Base-by-base conservation (phyloP, 2,888 invertebrate species). In the Lepidochrysops patricia region DNA sequence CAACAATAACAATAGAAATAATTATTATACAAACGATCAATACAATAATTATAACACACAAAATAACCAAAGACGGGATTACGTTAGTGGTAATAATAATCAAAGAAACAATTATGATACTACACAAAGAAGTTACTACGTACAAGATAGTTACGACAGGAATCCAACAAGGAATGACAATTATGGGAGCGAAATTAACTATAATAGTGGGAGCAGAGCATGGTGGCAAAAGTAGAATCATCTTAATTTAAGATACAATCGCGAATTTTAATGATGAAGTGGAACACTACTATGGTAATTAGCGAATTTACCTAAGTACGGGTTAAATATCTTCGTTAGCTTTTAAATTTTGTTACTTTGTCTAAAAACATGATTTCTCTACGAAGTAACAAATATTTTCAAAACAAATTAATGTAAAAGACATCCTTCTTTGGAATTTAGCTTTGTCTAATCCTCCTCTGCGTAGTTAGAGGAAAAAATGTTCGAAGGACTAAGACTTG, bases 181-280 rank as follows among this genome's bases (percentile, higher is more conserved):
- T 48, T 60, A 56, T 27, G 62, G 59, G 12, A 54, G 52, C 19
- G 61, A 59, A 58, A 49, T 25, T 27, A 48, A 57, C 7, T 62
- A 54, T 23, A 43, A 60, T 43, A 54, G 35, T 50, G 59, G 59
- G 37, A 43, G 57, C n/a, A 58, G 62, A 25, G 23, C 26, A 7
- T 62, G 57, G 61, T 64, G 64, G 62, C 15, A 58, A 19, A 23
- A 57, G n/a, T 57, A 35, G n/a, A n/a, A n/a, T n/a, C n/a, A n/a
- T n/a, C n/a, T n/a, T n/a, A n/a, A n/a, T n/a, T n/a, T n/a, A n/a
- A n/a, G n/a, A n/a, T n/a, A n/a, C n/a, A n/a, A n/a, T n/a, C n/a
- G n/a, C n/a, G n/a, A n/a, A n/a, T n/a, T n/a, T n/a, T n/a, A n/a
- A n/a, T n/a, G n/a, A n/a, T n/a, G n/a, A n/a, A n/a, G n/a, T n/a